phyloP scores from a whole-genome alignment of 2,888 invertebrate species.

The Drosophila parthenogenetica region DNA sequence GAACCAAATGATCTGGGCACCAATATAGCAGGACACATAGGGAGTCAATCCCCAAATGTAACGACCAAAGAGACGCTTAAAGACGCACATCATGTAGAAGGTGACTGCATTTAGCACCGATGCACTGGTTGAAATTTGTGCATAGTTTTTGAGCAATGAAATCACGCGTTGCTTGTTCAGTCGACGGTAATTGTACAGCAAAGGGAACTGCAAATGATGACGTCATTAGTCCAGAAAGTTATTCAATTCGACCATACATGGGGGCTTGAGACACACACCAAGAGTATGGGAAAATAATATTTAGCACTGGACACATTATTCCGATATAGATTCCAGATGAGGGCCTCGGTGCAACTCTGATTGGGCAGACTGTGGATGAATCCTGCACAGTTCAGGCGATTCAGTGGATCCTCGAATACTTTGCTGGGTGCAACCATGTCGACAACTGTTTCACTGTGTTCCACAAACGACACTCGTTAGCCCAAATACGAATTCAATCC shows the following conservation, averaged over 20 bases:
- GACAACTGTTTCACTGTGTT: constrained; percentile 24
- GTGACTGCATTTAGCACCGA: constrained; percentile 43
- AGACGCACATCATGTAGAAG: constrained; percentile 49
- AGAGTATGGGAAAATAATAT: constrained; percentile 58
- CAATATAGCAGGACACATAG: constrained; percentile 34
- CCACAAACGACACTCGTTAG: background rate
- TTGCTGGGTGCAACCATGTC: constrained; percentile 58
- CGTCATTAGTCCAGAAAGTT: background rate
- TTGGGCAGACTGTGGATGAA: constrained; percentile 52
- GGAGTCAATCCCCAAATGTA: constrained; percentile 35
- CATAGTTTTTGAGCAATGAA: constrained; percentile 41
- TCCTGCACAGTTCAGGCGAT: constrained; percentile 29
- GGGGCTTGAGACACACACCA: constrained; percentile 46
- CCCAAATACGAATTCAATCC: background rate
- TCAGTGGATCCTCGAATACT: constrained; percentile 45
- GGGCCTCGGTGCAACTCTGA: constrained; percentile 52
- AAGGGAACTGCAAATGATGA: constrained; percentile 45
- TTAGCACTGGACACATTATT: constrained; percentile 63
- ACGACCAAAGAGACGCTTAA: constrained; percentile 40
- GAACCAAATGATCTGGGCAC: constrained; percentile 42
- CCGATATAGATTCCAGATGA: constrained; percentile 65
- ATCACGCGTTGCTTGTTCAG: constrained; percentile 21
- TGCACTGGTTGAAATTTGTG: constrained; percentile 30
- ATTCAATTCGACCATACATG: no score
- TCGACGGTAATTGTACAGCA: constrained; percentile 47